Evolutionary conservation across 2,113 vertebrate genomes (phyloP).

Genomic region (Motacilla tschutschensis): DNA sequence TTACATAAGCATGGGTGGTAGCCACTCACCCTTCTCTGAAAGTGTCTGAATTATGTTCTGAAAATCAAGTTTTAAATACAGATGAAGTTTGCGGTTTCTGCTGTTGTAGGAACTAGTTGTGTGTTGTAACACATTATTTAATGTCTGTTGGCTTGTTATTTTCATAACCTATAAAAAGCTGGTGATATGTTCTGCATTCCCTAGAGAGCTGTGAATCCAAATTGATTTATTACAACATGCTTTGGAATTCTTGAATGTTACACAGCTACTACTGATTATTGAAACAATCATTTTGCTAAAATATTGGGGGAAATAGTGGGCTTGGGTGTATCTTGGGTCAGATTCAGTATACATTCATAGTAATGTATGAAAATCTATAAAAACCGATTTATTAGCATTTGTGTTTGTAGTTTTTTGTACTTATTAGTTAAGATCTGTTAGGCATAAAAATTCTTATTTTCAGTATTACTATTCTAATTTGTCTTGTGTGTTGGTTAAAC

Average conservation of each 20-base stretch:
- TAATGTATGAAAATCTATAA: neutral
- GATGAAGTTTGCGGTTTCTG: neutral
- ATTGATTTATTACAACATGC: neutral
- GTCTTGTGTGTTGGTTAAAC: neutral
- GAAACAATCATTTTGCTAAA: neutral
- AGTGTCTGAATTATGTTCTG: neutral
- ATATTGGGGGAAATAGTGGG: neutral
- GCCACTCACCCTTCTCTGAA: neutral
- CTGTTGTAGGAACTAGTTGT: neutral
- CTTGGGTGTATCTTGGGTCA: neutral
- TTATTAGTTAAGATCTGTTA: neutral
- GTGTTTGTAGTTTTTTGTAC: neutral
- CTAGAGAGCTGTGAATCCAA: neutral
- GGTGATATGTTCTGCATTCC: neutral
- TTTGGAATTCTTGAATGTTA: neutral
- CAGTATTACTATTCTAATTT: neutral
- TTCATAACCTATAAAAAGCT: neutral
- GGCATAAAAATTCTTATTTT: neutral
- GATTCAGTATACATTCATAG: neutral
- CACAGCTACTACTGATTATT: neutral
- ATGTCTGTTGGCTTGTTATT: neutral
- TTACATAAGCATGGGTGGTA: rapidly evolving
- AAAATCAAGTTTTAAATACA: neutral
- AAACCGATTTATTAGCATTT: neutral
- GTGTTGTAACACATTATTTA: neutral